Base-by-base conservation (phyloP, 1,140 invertebrate genomes). In the Trichonephila inaurata region DNA sequence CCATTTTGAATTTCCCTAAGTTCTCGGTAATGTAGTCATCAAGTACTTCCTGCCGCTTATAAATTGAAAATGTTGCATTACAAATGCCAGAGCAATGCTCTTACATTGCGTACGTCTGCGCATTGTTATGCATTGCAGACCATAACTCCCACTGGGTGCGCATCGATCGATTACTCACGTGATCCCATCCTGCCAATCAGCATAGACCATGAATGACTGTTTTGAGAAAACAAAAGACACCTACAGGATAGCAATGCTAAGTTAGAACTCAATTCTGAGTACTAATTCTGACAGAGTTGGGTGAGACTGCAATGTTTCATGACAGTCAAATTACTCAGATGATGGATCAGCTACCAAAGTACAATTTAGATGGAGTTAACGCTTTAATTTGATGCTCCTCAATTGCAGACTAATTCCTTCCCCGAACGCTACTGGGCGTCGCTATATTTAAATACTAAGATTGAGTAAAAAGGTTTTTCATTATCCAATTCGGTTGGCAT, bases 321-420 rank as follows among this genome's bases (percentile, higher is more conserved):
- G 86, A 88, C 86, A 88, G 86, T 44, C 86, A 88, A 88, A 88
- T 88, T 88, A 62, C 86, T 28, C 14, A 16, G 2, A 18, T 88
- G 86, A 88, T 88, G 33, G 86, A 88, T 88, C 86, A 88, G 86
- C 60, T 64, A 40, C 28, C 19, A 62, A 64, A 64, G 19, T 88
- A 64, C 86, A 44, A 64, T 88, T 64, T 62, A n/a, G 86, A 18
- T 28, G 24, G 28, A 58, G 24, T 33, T 24, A 19, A 85, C 51
- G 44, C 83, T 60, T 85, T 61, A 85, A 61, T 85, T 85, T 85
- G 83, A 77, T 77, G 72, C 72, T 77, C 6, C 28, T 24, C 72
- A 60, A 51, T 61, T 60, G 44, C 18, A 24, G 33, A 44, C 86
- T 88, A 88, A 88, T 88, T 64, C 61, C 60, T 88, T 66, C 28